Conservation (phyloP, 2,797 vertebrate species). For the Champsocephalus gunnari region DNA sequence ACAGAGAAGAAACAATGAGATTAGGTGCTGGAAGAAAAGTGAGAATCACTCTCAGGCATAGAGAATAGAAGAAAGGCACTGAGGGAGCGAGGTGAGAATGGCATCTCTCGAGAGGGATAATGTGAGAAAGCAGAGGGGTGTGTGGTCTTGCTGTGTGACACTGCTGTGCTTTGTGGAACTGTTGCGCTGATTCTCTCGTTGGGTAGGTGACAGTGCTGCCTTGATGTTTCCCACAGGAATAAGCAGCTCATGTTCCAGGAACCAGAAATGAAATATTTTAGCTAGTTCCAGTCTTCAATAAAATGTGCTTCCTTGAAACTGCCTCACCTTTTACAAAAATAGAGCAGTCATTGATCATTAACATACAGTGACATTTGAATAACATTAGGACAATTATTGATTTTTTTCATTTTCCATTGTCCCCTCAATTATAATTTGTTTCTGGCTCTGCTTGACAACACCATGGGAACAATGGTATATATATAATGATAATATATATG, state of each 20-base stretch:
- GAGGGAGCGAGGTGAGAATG: conserved; percentile 39
- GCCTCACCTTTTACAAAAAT: conserved; percentile 2
- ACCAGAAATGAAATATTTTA: conserved; percentile 27
- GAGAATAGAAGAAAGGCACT: conserved; percentile 22
- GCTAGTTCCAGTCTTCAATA: conserved; percentile 7
- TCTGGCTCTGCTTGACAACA: neutral
- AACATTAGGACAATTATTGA: neutral
- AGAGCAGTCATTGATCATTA: neutral
- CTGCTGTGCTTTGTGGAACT: conserved; percentile 18
- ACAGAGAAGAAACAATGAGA: conserved; percentile 37
- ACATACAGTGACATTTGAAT: neutral
- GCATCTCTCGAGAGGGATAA: conserved; percentile 42
- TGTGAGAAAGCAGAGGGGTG: conserved; percentile 23
- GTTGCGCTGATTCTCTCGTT: conserved; percentile 40
- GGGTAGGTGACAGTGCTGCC: conserved; percentile 32
- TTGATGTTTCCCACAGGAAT: conserved; percentile 45
- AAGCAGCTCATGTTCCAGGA: conserved; percentile 24
- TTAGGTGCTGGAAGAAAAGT: conserved; percentile 36
- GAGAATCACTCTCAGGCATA: conserved; percentile 19
- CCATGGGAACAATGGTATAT: neutral
- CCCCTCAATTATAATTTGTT: no score
- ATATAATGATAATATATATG: no score
- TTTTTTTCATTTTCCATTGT: no score
- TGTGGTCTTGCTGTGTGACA: conserved; percentile 32
- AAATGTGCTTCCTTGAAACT: neutral